Percentiles rank a stretch among this genome's conserved stretches.
phyloP scores from a whole-genome alignment of 1,140 invertebrate genomes.

The Drosophila pallidifrons region DNA sequence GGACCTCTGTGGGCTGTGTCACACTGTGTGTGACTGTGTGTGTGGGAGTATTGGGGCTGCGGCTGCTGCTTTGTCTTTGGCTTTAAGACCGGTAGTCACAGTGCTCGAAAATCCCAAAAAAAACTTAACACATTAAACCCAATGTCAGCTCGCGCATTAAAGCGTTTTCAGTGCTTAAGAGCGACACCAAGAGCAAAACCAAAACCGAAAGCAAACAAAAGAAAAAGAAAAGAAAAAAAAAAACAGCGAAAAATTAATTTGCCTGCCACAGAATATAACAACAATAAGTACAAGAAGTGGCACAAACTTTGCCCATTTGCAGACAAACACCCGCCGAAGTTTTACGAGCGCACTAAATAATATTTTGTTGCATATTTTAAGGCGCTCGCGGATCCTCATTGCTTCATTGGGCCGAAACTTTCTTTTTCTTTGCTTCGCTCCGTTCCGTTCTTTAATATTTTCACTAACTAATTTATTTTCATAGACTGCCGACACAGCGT shows the following conservation, averaged over 20 bases:
- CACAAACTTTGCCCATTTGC: conserved; percentile 62
- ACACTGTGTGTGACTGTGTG: conserved; percentile 11
- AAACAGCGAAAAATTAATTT: conserved; percentile 49
- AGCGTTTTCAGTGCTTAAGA: conserved; percentile 17
- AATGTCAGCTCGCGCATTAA: background rate
- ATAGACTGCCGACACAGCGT: conserved; percentile 52
- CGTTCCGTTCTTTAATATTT: conserved; percentile 35
- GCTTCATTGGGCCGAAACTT: conserved; percentile 39
- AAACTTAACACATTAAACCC: conserved; percentile 43
- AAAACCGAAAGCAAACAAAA: conserved; percentile 11
- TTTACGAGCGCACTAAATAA: conserved; percentile 75
- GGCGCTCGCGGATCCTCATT: conserved; percentile 27
- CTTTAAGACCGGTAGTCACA: conserved; percentile 47
- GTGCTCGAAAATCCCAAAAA: conserved; percentile 24
- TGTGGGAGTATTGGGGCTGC: background rate
- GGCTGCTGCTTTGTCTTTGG: background rate
- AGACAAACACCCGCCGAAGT: conserved; percentile 52
- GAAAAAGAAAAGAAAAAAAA: background rate
- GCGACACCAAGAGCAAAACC: conserved; percentile 18
- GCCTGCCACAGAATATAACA: conserved; percentile 24
- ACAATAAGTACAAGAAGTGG: conserved; percentile 24
- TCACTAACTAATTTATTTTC: conserved; percentile 72
- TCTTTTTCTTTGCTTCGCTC: conserved; percentile 20
- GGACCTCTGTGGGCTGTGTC: conserved; percentile 41
- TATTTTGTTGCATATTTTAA: conserved; percentile 74